Base-by-base conservation (phyloP, 2,888 invertebrate species). In the Orchesellides sinensis region DNA sequence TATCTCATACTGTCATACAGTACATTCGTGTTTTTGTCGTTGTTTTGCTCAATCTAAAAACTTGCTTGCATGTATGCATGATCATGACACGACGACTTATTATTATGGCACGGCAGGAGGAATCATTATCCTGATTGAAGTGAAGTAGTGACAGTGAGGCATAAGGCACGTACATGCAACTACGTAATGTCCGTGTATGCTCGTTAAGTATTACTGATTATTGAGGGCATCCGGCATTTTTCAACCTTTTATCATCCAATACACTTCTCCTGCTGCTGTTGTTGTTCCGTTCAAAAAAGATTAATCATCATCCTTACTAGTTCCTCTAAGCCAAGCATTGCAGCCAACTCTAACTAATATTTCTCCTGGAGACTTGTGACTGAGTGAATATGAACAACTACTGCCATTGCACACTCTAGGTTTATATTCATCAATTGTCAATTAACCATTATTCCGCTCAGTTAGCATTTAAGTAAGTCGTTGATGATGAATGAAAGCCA, bases 371-470 rank as follows among this genome's bases (percentile, higher is more conserved):
- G 10, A 32, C 32, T 32, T n/a, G 40, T 40, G 49, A 2, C 2
- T 17, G 54, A 21, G 25, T 47, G 54, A 17, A 17, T 49, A 23
- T 54, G 21, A 1, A 12, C 12, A 2, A 25, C 54, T 12, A 23
- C 54, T 19, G 35, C 35, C 35, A 35, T 69, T 45, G 72, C 45
- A 74, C 29, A 29, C 59, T 52, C 3, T 25, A 75, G 66, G 63
- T 73, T 69, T 78, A n/a, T 78, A 83, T 85, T 84, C 87, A 87
- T 87, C 87, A 87, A 87, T 87, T 87, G 87, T 85, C 87, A 85
- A 87, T 87, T 87, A 87, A 85, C 83, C 66, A 87, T 85, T 87
- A 87, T 85, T 87, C 84, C 83, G 83, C 84, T 85, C 87, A 85
- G 61, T 78, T 70, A 78, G 66, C 70, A 49, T 35, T 78, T 63